Evolutionary conservation across 2,888 invertebrate genomes (phyloP), one percentile per base, ranked within the genome.

Genomic region (Leistus spinibarbis): DNA sequence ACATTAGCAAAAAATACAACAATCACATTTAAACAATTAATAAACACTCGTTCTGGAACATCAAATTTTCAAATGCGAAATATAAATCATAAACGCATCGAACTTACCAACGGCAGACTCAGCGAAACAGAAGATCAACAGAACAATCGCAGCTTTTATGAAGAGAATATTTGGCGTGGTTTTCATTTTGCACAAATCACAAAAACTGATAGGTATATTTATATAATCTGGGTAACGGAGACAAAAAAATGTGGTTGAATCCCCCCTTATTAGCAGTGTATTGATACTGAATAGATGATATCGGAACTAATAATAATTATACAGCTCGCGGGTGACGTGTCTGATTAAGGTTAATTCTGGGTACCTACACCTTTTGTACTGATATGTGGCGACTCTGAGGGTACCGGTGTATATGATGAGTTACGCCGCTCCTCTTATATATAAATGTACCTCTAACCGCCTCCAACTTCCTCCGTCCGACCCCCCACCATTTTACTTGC

Each of bases 81-180:
- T 17, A 56, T 56, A 56, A 17, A 56, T 1, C 57, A 19, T 7
- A 13, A 40, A 40, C 40, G 27, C 74, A 68, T 77, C 66, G 71
- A 79, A 81, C 84, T 82, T 84, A 91, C 91, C 90, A 84, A 90
- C 87, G 76, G 88, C 88, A 79, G 88, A 88, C 81, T 90, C 89
- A 19, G 88, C 88, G 76, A 90, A 87, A 78, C 88, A 89, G 78
- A 90, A 85, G 76, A 90, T 84, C 73, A 90, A 85, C 54, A 90
- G 83, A 24, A 90, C 80, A 19, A 87, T 84, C n/a, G 87, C 84
- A 62, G 88, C 82, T 77, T 86, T 85, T 60, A 87, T 81, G 71
- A 83, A 64, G 77, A 76, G 40, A 78, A 77, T 73, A 78, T 78
- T 60, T 72, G 76, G 72, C 40, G 77, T 76, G 67, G 40, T 40